These are phyloP conservation scores for Ginglymostoma cirratum DNA, from an alignment of 2,113 vertebrate species.

Conservation along the genomic window DNA sequence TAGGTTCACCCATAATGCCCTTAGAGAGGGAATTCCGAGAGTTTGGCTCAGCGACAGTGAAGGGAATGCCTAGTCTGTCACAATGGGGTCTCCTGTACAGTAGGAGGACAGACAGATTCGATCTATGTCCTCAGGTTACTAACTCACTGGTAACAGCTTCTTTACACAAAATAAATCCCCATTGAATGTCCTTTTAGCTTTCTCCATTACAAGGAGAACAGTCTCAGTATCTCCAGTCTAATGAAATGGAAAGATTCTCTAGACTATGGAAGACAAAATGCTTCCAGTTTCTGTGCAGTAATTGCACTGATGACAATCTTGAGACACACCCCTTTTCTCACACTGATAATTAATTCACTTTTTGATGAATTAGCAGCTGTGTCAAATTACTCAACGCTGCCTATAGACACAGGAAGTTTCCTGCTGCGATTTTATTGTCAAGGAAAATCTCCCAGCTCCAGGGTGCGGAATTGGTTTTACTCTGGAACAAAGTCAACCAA, in stretches of 20 bases:
- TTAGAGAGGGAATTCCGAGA: too few relatives aligned
- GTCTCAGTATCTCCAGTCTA: neutral
- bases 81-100: too few relatives aligned
- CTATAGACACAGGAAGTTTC: neutral
- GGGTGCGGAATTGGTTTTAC: neutral
- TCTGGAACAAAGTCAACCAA: neutral
- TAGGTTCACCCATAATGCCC: too few relatives aligned
- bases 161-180: neutral
- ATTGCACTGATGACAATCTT: neutral
- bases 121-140: neutral
- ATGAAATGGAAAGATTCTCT: neutral
- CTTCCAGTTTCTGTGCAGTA: neutral
- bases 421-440: neutral
- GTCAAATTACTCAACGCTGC: neutral
- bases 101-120: neutral
- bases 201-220: neutral
- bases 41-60: too few relatives aligned
- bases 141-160: neutral
- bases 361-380: slow-evolving; percentile 26
- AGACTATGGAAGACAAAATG: too few relatives aligned
- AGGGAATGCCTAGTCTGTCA: too few relatives aligned
- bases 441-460: slow-evolving; percentile 29
- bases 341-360: slow-evolving; percentile 20
- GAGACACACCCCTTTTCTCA: neutral
- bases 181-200: neutral